Evolutionary conservation across 2,888 invertebrate species (phyloP).

Genomic region (Masnerella sp.): DNA sequence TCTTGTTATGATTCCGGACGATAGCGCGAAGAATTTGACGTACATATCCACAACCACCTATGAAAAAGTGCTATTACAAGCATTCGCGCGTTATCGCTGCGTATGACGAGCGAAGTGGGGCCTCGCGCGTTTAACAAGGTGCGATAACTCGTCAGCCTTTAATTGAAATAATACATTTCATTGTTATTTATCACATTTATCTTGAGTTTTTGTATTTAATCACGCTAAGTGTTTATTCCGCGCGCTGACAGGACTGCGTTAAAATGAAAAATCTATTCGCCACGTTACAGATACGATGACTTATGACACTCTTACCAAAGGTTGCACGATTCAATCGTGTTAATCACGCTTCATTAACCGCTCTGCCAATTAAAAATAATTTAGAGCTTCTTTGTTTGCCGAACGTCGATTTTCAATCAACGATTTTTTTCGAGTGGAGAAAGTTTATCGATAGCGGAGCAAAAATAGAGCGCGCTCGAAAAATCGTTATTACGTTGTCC

Average conservation of each 20-base stretch:
- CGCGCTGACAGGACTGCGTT: conserved; percentile 22
- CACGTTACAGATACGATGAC: conserved; percentile 15
- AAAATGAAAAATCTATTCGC: conserved; percentile 40
- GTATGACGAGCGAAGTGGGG: conserved; percentile 41
- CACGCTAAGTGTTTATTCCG: conserved; percentile 33
- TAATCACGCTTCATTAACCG: conserved; percentile 32
- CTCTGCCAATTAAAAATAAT: conserved; percentile 38
- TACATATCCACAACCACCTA: conserved; percentile 40
- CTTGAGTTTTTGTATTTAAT: conserved; percentile 32
- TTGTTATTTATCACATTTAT: conserved; percentile 50
- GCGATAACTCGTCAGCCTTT: conserved; percentile 52
- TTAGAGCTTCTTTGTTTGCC: conserved; percentile 19
- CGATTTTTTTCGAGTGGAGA: background rate
- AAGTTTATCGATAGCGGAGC: conserved; percentile 2
- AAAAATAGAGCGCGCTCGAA: conserved; percentile 3
- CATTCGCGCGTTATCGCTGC: conserved; percentile 44
- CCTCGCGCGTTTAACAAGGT: conserved; percentile 41
- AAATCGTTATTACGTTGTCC: conserved; percentile 25
- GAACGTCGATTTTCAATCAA: background rate
- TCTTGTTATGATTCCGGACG: conserved; percentile 29
- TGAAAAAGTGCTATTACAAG: conserved; percentile 52
- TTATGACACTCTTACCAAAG: conserved; percentile 33
- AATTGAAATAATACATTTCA: conserved; percentile 55
- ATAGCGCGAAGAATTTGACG: conserved; percentile 38
- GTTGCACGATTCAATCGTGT: conserved; percentile 23